Base-by-base conservation (phyloP, 2,888 invertebrate genomes). In the Tanypteryx hageni region DNA sequence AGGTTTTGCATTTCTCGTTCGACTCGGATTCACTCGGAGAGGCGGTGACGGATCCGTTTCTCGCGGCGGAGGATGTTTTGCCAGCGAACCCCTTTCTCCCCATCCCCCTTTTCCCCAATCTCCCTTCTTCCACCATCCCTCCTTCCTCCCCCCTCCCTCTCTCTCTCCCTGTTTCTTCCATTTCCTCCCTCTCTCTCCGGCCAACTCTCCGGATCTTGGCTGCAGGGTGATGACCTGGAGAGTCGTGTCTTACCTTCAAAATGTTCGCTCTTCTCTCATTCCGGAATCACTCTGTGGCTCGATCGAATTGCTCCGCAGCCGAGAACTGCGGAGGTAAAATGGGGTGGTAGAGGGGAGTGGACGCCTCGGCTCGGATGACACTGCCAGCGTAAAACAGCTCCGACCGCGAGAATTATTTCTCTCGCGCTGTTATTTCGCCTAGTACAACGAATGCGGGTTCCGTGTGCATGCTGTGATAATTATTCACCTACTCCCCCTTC, bases 161-260 rank as follows among this genome's bases (percentile, higher is more conserved):
- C 76, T 22, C 76, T 18, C 76, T 44, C 44, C 76, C 76, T 18
- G 22, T 22, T 18, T 13, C 68, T 9, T 4, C 68, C n/a, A 16
- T 10, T 27, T 22, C 10, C 13, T 27, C 18, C 2, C 76, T 27
- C 11, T 11, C 27, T 27, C 22, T 27, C 22, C 76, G 27, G 13
- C 76, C 18, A 27, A 76, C 76, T 76, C 76, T 27, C 76, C 76
- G 27, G 76, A 76, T 76, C 22, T 76, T 27, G 22, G 76, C 76
- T 8, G n/a, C 18, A 22, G 76, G 76, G 76, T 76, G 76, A 22
- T 76, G 76, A 76, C 76, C 76, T 13, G 44, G 76, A 76, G 27
- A 27, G 27, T 76, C 68, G 76, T 76, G 76, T 76, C 76, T 76
- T 76, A 22, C 76, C 22, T 27, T 76, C 76, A 76, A 76, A 44